Conservation (phyloP, 2,888 invertebrate species). For the Poecilobothrus nobilitatus region DNA sequence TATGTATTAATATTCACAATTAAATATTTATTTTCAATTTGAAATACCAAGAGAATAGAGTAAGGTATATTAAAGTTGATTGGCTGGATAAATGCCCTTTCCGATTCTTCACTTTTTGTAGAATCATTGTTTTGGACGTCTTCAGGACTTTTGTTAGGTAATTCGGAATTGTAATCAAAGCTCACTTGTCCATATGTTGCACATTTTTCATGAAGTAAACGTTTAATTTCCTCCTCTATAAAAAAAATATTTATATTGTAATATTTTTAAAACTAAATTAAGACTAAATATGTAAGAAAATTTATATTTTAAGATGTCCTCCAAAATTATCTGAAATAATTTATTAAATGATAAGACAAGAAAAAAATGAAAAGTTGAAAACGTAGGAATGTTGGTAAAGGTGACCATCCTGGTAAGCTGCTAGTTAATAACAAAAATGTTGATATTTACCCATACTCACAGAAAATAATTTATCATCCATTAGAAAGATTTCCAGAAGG, state of each 20-base stretch:
- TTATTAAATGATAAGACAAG: slow-evolving; percentile 10
- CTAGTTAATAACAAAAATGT: slow-evolving; percentile 3
- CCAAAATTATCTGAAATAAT: slow-evolving; percentile 20
- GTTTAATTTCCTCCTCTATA: slow-evolving; percentile 85
- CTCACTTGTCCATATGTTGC: slow-evolving; percentile 61
- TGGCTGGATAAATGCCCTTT: slow-evolving; percentile 67
- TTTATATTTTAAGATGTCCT: slow-evolving; percentile 21
- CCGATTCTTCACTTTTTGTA: slow-evolving; percentile 57
- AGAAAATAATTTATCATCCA: not conserved
- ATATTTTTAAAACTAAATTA: slow-evolving; percentile 14
- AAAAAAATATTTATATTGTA: slow-evolving; percentile 22
- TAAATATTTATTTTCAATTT: slow-evolving; percentile 7
- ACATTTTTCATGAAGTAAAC: slow-evolving; percentile 63
- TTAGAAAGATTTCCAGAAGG: not conserved
- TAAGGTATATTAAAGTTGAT: slow-evolving; percentile 66
- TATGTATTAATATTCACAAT: slow-evolving; percentile 18
- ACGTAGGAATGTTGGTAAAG: not conserved
- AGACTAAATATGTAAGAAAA: slow-evolving; percentile 18
- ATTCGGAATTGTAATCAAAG: slow-evolving; percentile 61
- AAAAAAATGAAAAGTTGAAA: not conserved
- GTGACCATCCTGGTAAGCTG: not conserved
- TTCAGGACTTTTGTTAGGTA: slow-evolving; percentile 43
- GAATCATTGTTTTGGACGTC: slow-evolving; percentile 40
- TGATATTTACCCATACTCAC: slow-evolving; percentile 1
- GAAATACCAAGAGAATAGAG: slow-evolving; percentile 60